Evolutionary conservation across 2,797 vertebrate species (phyloP).

Genomic region (Lutjanus argentimaculatus): DNA sequence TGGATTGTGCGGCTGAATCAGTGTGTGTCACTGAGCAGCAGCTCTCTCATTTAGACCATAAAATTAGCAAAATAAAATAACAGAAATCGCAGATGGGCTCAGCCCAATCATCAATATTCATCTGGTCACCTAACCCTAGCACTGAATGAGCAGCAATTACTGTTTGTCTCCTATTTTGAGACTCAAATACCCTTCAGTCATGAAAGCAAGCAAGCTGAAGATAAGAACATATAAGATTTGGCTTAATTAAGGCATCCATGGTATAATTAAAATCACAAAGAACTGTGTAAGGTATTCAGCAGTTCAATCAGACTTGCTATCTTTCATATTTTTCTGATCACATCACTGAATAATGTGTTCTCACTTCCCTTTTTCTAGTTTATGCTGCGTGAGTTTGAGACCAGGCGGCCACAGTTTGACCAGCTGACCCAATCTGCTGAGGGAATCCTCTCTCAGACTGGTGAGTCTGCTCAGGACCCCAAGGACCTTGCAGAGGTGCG

Average conservation of each 20-base stretch:
- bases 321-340: not conserved
- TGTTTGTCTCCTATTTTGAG: not conserved
- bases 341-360: not conserved
- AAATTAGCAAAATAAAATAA: too few species aligned
- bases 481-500: conserved; percentile 88
- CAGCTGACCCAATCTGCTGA: conserved; percentile 94
- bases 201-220: not conserved
- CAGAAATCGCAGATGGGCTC: too few species aligned
- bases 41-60: too few species aligned
- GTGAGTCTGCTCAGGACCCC: conserved; percentile 84
- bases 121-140: too few species aligned
- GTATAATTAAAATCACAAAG: not conserved
- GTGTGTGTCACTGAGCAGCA: too few species aligned
- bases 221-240: not conserved
- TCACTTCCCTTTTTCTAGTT: conserved; percentile 85
- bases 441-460: conserved; percentile 90
- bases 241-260: not conserved
- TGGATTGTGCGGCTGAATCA: too few species aligned
- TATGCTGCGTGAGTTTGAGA: conserved; percentile 99
- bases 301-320: too few species aligned
- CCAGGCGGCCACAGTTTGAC: conserved; percentile 93
- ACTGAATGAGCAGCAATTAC: not conserved
- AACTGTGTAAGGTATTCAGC: not conserved
- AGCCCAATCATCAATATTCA: too few species aligned
- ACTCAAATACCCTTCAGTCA: not conserved